A percentile compares a stretch with the other conserved stretches of the same genome.
These are phyloP conservation scores for Thripadectes ignobilis DNA, from an alignment of 2,797 vertebrate species.

Conservation along the genomic window DNA sequence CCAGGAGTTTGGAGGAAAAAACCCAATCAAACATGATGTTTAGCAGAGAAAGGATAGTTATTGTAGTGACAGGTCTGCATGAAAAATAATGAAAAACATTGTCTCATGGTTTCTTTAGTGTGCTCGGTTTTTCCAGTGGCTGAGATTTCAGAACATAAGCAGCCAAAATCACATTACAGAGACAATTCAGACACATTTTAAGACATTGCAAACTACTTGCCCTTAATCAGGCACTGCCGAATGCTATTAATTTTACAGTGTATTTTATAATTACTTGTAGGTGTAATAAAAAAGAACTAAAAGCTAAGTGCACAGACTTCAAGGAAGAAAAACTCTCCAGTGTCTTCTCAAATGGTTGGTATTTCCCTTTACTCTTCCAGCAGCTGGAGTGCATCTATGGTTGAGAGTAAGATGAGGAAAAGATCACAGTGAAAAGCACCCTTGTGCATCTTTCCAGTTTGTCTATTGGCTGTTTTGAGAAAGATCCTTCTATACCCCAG, in stretches of 20 bases:
- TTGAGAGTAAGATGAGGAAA: not conserved
- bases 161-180: not conserved
- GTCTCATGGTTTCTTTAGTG: not conserved
- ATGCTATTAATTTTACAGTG: not conserved
- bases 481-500: not conserved
- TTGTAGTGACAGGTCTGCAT: not conserved
- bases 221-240: not conserved
- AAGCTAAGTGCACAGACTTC: not conserved
- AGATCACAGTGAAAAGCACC: not conserved
- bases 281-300: not conserved
- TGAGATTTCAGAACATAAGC: not conserved
- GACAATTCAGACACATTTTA: not conserved
- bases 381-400: not conserved
- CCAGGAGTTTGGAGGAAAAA: not conserved
- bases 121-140: not conserved
- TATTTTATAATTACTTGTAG: not conserved
- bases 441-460: not conserved
- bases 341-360: not conserved
- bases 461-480: not conserved
- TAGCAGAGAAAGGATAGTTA: not conserved
- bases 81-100: not conserved
- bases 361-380: not conserved
- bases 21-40: not conserved
- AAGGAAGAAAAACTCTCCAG: not conserved
- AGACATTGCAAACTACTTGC: not conserved